phyloP scores from a whole-genome alignment of 2,113 vertebrate species.

The Alligator sinensis region DNA sequence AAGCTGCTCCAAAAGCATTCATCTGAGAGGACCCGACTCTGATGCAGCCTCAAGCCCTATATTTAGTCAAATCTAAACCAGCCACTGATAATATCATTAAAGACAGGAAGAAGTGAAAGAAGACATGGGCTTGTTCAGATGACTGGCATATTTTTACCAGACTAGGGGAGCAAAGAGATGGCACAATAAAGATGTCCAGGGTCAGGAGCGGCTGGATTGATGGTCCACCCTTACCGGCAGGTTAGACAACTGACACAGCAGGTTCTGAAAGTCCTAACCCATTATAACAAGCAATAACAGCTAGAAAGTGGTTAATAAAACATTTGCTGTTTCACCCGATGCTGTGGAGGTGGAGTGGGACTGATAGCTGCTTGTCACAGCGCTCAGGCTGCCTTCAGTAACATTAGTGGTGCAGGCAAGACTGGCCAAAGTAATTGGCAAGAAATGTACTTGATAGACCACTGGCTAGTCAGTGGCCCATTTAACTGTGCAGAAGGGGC shows the following conservation, averaged over 20 bases:
- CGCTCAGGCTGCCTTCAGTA: constrained; percentile 13
- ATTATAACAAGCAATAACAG: constrained; percentile 44
- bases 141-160: constrained; percentile 44
- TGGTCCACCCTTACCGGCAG: constrained; percentile 5
- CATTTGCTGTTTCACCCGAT: constrained; percentile 16
- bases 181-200: constrained; percentile 43
- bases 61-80: constrained; percentile 77
- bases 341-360: neutral
- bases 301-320: constrained; percentile 58
- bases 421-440: neutral
- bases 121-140: constrained; percentile 24
- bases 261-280: constrained; percentile 46
- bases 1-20: constrained; percentile 21
- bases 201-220: constrained; percentile 30
- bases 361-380: neutral
- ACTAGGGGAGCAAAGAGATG: neutral
- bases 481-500: neutral
- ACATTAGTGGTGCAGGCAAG: constrained; percentile 18
- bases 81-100: constrained; percentile 73
- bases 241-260: constrained; percentile 44
- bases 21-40: constrained; percentile 47
- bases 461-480: neutral
- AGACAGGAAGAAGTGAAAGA: constrained; percentile 70
- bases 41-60: constrained; percentile 55
- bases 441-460: neutral